Evolutionary conservation across 1,140 invertebrate species (phyloP), one percentile per base, ranked within the genome.

Genomic region (Himalopsyche phryganea): DNA sequence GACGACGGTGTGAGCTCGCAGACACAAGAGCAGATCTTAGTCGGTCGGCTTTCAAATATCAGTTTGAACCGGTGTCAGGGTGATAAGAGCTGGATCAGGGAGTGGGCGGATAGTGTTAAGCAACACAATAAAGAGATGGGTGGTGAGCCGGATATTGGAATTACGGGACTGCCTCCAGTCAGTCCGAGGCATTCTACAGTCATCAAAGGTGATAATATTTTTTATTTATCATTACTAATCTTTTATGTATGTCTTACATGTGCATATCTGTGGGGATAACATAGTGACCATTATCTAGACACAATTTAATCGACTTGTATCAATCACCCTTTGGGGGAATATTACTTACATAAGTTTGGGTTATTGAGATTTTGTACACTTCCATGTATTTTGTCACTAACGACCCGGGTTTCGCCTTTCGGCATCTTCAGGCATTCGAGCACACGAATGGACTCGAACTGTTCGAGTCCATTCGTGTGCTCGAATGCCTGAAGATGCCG

Each of bases 41-140:
- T 78, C 4, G 71, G 72, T 0, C 70, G 71, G 35, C 35, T 79
- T 49, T 77, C 75, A 0, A 71, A 77, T 60, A 60, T 79, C 58
- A 77, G 75, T 54, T 54, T 79, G 20, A 79, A 76, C 53, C 58
- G 76, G 35, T 79, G 76, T 61, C 76, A 76, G 57, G 75, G 75
- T 18, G 75, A 79, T 53, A 76, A 77, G 50, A 77, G 74, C 0
- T 79, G 76, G 76, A 79, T 79, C 6, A 74, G 76, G 45, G 75
- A 79, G 45, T 79, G 76, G 76, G 76, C 76, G 0, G 75, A 78
- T 35, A 75, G 75, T 58, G 76, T 76, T 0, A 77, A 76, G 59
- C 77, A 76, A 44, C 75, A 77, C 57, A 78, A 77, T 52, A 74
- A 73, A 36, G 72, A 77, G 58, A 58, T 65, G 9, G 32, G 20